Evolutionary conservation across 2,113 vertebrate species (phyloP), one percentile per base, ranked within the genome.

Genomic region (Paralichthys olivaceus): DNA sequence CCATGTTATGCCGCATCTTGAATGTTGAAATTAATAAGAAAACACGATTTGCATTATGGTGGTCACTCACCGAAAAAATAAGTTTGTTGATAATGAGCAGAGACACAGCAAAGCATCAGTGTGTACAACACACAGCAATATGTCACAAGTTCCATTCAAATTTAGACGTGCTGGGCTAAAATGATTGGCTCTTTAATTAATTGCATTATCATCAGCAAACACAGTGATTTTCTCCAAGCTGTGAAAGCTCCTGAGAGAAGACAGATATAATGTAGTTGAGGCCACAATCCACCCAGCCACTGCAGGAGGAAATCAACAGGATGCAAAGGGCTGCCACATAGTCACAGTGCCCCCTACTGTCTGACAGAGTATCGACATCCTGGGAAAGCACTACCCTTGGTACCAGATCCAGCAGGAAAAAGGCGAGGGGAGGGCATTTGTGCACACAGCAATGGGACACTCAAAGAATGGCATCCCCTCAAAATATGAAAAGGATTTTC

Each of bases 151-250:
- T 88, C 85, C 69, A 80, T 87, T 90, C 83, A 77, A 79, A 90
- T 88, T 56, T 79, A 82, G 85, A 90, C 59, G 74, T 84, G 87
- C 81, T n/a, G 17, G 88, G 87, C 89, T 81, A 89, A 90, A 91
- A 87, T 90, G 88, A 93, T 93, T 92, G 90, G 86, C 86, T 91
- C 86, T 89, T 91, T 91, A 92, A 93, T 90, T 90, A 92, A 93
- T 93, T 91, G 89, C 90, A 93, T 90, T 92, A 93, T 92, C 92
- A 90, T 92, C 90, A 87, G 90, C 90, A 92, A 93, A 93, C 90
- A 92, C 90, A 90, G 87, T 83, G 90, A 90, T 91, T 91, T 90
- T 89, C 87, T 87, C 78, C 77, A 77, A 66, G 76, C 78, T 65
- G 20, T 80, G 77, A 90, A 92, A 87, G 88, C 90, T 91, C 89